Evolutionary conservation across 92 coral and sea anemone species (phyloP).

Genomic region (Meandrina meandrites): DNA sequence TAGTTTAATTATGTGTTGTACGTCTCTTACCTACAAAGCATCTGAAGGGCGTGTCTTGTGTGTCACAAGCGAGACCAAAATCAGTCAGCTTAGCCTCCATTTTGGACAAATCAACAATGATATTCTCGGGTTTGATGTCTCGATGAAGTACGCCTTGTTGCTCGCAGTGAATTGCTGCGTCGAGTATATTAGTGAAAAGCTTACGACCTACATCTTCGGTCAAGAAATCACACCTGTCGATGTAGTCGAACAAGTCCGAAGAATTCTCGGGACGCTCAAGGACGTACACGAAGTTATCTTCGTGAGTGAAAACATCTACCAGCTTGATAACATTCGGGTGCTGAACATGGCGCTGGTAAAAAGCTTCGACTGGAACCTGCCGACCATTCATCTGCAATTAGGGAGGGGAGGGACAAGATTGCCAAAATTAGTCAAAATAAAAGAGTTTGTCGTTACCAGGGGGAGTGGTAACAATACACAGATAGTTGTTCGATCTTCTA

Average conservation of each 20-base stretch:
- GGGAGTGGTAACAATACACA: background rate
- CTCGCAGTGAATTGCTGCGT: slow-evolving; percentile 45
- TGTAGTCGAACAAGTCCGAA: slow-evolving; percentile 30
- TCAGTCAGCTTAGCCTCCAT: slow-evolving; percentile 46
- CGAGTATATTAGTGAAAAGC: slow-evolving; percentile 31
- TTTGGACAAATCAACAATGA: slow-evolving; percentile 24
- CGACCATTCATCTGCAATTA: slow-evolving; percentile 28
- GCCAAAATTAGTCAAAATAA: background rate
- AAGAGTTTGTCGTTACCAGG: background rate
- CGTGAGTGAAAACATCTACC: slow-evolving; percentile 23
- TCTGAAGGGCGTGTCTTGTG: slow-evolving; percentile 29
- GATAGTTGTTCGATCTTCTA: background rate
- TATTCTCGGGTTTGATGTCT: slow-evolving; percentile 42
- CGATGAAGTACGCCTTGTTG: slow-evolving; percentile 34
- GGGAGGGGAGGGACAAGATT: background rate
- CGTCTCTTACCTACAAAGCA: slow-evolving; percentile 32
- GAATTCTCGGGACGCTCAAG: slow-evolving; percentile 46
- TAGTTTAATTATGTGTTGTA: background rate
- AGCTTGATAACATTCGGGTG: slow-evolving; percentile 36
- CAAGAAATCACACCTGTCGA: slow-evolving; percentile 20
- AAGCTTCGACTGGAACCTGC: slow-evolving; percentile 32
- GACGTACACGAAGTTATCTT: slow-evolving; percentile 33
- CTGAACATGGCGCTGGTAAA: slow-evolving; percentile 30
- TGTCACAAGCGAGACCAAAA: slow-evolving; percentile 39
- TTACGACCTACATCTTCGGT: slow-evolving; percentile 35